phyloP scores from a whole-genome alignment of 2,888 invertebrate genomes.

The Dasypolia templi region DNA sequence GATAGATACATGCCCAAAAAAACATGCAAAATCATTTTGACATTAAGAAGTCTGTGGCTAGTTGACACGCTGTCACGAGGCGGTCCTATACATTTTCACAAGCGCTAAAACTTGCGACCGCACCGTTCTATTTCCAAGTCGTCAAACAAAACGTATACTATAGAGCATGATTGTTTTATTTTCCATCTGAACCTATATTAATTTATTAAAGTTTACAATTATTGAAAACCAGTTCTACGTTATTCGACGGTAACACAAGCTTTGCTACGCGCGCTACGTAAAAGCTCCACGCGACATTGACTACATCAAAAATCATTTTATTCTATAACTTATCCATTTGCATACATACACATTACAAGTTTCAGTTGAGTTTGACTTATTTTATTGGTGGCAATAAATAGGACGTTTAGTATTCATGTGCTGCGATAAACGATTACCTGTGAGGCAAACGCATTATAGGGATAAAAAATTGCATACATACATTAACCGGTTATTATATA shows the following conservation, averaged over 20 bases:
- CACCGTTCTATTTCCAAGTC: conserved; percentile 27
- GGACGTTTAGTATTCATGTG: conserved; percentile 76
- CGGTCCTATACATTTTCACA: conserved; percentile 35
- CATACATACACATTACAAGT: conserved; percentile 41
- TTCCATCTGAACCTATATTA: not conserved
- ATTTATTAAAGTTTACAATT: conserved; percentile 18
- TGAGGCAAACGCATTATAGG: conserved; percentile 67
- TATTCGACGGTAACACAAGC: conserved; percentile 11
- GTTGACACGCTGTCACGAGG: conserved; percentile 34
- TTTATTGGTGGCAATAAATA: conserved; percentile 74
- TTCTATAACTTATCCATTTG: conserved; percentile 40
- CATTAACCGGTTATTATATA: conserved; percentile 72
- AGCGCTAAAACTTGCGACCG: conserved; percentile 15
- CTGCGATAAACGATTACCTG: conserved; percentile 75
- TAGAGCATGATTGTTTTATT: conserved; percentile 24
- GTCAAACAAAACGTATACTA: conserved; percentile 14
- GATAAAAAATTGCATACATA: conserved; percentile 74
- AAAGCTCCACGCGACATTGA: conserved; percentile 41
- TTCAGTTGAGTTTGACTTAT: conserved; percentile 63
- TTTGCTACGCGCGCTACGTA: conserved; percentile 50
- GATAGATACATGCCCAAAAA: conserved; percentile 35
- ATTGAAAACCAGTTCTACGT: conserved; percentile 25
- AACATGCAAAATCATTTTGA: conserved; percentile 51
- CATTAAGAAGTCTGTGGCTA: conserved; percentile 33
- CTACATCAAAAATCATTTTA: conserved; percentile 38